Evolutionary conservation across 2,797 vertebrate genomes (phyloP).

Genomic region (Gastrophryne carolinensis): DNA sequence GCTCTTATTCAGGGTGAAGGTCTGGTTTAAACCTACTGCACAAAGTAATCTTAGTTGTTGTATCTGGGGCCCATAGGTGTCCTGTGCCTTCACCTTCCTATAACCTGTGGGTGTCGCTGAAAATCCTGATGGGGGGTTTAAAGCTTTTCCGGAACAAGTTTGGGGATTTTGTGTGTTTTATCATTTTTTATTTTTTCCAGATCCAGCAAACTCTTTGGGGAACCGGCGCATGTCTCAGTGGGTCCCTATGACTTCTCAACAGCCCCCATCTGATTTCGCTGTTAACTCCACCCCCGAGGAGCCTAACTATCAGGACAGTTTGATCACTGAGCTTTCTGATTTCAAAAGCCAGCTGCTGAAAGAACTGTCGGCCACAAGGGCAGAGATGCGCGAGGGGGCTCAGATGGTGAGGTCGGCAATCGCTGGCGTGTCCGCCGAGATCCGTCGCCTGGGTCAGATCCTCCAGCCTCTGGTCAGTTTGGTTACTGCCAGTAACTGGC

Average conservation of each 20-base stretch:
- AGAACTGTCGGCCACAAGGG: conserved; percentile 10
- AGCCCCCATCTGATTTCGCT: background rate
- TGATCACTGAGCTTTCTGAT: conserved; percentile 1
- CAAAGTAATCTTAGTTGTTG: too few relatives aligned
- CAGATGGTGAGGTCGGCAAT: conserved; percentile 13
- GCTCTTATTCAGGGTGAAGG: too few relatives aligned
- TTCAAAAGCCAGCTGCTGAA: background rate
- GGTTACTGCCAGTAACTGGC: background rate
- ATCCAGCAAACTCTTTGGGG: background rate
- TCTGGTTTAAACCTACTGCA: too few relatives aligned
- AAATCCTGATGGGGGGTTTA: too few relatives aligned
- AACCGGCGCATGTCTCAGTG: background rate
- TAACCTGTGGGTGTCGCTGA: too few relatives aligned
- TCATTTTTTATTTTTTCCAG: background rate
- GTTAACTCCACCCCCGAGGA: background rate
- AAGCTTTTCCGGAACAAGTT: too few relatives aligned
- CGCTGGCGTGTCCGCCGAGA: conserved; percentile 10
- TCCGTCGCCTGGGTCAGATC: conserved; percentile 5
- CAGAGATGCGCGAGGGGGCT: conserved; percentile 13
- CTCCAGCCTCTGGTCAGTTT: conserved; percentile 6
- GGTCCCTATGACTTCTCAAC: background rate
- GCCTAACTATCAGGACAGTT: background rate
- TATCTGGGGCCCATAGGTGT: too few relatives aligned
- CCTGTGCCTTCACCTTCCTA: too few relatives aligned
- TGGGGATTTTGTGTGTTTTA: too few relatives aligned